Percentiles rank a stretch among this genome's conserved stretches.
Conservation (phyloP, 2,113 vertebrate genomes). For the Chunga burmeisteri region DNA sequence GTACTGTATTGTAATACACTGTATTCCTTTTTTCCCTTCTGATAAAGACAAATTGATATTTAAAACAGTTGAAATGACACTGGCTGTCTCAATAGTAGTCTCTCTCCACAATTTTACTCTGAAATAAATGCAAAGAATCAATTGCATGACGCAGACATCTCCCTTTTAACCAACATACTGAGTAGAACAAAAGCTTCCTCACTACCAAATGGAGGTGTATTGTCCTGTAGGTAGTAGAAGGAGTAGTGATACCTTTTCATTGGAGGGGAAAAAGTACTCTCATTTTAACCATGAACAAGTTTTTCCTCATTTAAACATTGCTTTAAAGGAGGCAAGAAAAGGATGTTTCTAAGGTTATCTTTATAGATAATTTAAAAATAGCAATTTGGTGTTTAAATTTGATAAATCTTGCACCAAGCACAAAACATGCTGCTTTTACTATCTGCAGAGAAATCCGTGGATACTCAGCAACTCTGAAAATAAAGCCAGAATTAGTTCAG, state of each 20-base stretch:
- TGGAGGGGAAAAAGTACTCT: background rate
- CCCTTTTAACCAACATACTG: background rate
- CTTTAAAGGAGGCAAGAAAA: background rate
- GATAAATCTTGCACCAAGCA: background rate
- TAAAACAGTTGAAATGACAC: background rate
- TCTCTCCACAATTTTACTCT: background rate
- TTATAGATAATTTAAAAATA: background rate
- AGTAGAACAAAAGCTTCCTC: background rate
- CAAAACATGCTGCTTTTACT: background rate
- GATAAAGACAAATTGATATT: background rate
- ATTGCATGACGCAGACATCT: background rate
- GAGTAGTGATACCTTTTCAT: background rate
- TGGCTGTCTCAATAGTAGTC: background rate
- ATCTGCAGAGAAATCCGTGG: background rate
- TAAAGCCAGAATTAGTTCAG: background rate
- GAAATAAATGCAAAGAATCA: background rate
- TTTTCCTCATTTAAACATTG: background rate
- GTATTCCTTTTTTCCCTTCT: background rate
- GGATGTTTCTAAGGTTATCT: background rate
- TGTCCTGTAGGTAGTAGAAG: background rate
- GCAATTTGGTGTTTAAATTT: background rate
- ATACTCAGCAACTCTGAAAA: background rate
- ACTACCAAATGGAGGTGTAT: background rate
- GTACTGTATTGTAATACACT: background rate
- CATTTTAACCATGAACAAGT: background rate